Conservation (phyloP, 2,113 vertebrate species). For the Passer montanus region DNA sequence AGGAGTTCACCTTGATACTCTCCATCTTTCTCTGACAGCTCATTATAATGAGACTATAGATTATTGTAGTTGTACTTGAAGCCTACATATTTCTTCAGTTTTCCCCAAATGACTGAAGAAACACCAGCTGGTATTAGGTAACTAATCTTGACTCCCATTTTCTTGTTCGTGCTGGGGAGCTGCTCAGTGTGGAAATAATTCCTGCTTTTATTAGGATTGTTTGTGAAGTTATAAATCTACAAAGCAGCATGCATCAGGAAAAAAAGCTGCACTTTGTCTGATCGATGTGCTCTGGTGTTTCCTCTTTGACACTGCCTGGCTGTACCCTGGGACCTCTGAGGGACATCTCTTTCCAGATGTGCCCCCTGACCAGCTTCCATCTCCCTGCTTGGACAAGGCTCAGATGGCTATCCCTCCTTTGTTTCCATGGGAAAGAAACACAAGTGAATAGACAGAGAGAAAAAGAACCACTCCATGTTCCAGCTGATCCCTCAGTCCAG, state of each 20-base stretch:
- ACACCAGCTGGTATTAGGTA: constrained; percentile 11
- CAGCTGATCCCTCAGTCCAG: neutral
- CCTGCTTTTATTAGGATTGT: constrained; percentile 33
- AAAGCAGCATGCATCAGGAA: neutral
- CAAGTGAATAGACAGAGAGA: neutral
- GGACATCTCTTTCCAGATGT: constrained; percentile 17
- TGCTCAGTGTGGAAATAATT: constrained; percentile 13
- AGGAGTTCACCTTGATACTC: neutral
- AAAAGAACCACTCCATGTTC: neutral
- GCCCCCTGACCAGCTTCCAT: constrained; percentile 6
- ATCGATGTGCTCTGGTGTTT: neutral
- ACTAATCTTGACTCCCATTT: neutral
- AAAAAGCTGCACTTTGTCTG: constrained; percentile 4
- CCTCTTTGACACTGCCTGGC: neutral
- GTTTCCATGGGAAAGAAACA: neutral
- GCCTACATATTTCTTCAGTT: neutral
- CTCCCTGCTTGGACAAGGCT: constrained; percentile 5
- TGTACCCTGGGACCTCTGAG: neutral
- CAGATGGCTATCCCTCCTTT: neutral
- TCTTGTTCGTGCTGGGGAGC: constrained; percentile 13
- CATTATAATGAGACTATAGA: neutral
- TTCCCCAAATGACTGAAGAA: constrained; percentile 14
- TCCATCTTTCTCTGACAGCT: neutral
- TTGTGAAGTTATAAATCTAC: constrained; percentile 44
- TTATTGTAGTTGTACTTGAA: neutral